Base-by-base conservation (phyloP, 2,113 vertebrate species). In the Galbula dea region DNA sequence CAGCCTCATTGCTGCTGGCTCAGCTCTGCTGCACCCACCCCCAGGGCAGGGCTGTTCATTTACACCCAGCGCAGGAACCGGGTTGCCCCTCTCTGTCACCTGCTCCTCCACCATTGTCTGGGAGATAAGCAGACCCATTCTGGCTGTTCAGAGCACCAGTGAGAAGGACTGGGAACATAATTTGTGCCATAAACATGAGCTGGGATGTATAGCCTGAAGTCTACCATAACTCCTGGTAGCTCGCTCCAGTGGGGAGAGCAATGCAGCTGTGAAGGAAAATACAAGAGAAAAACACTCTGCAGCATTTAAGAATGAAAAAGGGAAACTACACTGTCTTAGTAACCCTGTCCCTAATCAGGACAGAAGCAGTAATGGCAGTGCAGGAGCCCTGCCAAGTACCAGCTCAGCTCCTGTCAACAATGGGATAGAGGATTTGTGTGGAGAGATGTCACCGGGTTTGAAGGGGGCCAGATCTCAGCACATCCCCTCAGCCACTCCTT, bases 221-320 rank as follows among this genome's bases (percentile, higher is more conserved):
- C 32, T 55, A 36, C 10, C 32, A 63, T 65, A 65, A 51, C 34
- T 22, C 58, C 65, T 29, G 24, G 48, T 24, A 55, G 67, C 49
- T 54, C 30, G 58, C 43, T 45, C 74, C 46, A 32, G 43, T 15
- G 51, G 73, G 59, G 39, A 90, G n/a, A 51, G 52, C 79, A 59
- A 15, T 8, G 24, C 24, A 61, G 71, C 68, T 63, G 21, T 45
- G 86, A 92, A 92, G 41, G 43, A 54, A 66, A 36, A 36, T 32
- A 71, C 26, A 37, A 73, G 58, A 51, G 54, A 73, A 73, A 89
- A 49, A 26, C 5, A 55, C 32, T 51, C 79, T 73, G 34, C 85
- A 94, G 94, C n/a, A 10, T 88, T 86, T 92, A 90, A 92, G 73
- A 71, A 63, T 63, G n/a, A 72, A 62, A 89, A 85, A 58, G n/a